phyloP scores from a whole-genome alignment of 2,113 vertebrate species.

The Solea senegalensis region DNA sequence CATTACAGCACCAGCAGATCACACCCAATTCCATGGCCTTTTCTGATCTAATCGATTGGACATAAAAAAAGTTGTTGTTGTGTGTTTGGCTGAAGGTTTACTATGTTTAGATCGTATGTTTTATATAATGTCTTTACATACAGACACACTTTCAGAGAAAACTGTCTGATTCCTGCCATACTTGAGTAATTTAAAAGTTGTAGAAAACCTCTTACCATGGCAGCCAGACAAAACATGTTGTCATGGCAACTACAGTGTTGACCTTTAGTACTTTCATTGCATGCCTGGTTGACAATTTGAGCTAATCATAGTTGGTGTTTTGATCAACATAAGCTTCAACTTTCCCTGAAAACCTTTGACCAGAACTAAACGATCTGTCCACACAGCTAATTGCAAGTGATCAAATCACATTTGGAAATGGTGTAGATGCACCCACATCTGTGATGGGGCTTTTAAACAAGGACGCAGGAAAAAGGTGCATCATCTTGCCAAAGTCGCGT shows the following conservation, averaged over 20 bases:
- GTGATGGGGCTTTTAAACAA: no score
- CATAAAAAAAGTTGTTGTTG: neutral
- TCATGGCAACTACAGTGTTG: neutral
- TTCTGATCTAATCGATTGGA: neutral
- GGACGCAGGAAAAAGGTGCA: no score
- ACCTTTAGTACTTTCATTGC: neutral
- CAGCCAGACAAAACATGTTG: slow-evolving; percentile 48
- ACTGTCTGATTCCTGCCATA: neutral
- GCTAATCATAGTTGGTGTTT: no score
- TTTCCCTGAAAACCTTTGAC: no score
- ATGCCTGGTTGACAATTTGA: no score
- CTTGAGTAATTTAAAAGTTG: slow-evolving; percentile 26
- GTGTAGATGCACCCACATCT: no score
- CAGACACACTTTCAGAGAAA: slow-evolving; percentile 19
- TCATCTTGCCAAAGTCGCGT: no score
- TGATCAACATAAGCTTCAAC: no score
- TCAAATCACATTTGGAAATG: no score
- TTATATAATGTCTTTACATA: neutral
- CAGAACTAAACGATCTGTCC: no score
- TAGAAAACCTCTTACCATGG: slow-evolving; percentile 25
- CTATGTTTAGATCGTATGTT: neutral
- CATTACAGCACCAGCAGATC: slow-evolving; percentile 10
- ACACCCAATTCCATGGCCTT: slow-evolving; percentile 4
- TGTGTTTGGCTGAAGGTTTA: neutral
- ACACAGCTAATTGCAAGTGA: no score